phyloP scores from a whole-genome alignment of 2,797 vertebrate species.

The Harpia harpyja region DNA sequence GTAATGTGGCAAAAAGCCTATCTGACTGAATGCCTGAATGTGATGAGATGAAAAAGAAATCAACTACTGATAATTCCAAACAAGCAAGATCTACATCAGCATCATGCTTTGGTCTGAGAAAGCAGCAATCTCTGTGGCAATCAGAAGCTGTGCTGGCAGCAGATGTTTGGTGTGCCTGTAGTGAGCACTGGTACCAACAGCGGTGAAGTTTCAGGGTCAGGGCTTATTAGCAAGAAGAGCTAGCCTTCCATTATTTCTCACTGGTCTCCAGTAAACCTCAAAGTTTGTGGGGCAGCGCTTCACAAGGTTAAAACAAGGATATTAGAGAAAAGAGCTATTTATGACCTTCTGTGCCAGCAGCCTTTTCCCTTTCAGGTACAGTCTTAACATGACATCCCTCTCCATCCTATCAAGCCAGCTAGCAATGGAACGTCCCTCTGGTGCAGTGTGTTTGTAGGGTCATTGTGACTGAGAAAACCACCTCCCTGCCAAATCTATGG shows the following conservation, averaged over 20 bases:
- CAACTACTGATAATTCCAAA: not conserved
- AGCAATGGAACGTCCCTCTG: not conserved
- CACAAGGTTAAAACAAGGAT: not conserved
- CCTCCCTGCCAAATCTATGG: not conserved
- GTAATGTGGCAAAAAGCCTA: rapidly evolving
- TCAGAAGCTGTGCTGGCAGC: not conserved
- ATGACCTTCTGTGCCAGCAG: not conserved
- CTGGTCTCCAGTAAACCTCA: not conserved
- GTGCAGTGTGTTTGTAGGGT: not conserved
- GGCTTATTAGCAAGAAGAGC: not conserved
- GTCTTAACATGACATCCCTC: not conserved
- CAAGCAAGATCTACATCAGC: not conserved
- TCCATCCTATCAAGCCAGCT: not conserved
- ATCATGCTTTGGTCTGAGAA: not conserved
- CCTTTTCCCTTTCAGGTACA: not conserved
- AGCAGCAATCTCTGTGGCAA: not conserved
- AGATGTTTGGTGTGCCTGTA: not conserved
- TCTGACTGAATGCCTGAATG: rapidly evolving
- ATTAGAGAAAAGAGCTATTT: not conserved
- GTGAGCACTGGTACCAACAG: not conserved
- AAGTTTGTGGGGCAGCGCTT: not conserved
- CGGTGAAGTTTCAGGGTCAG: not conserved
- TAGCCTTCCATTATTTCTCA: not conserved
- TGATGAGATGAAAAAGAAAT: not conserved
- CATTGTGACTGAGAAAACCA: not conserved